phyloP scores from a whole-genome alignment of 2,888 invertebrate genomes.

The Crepidodera aurea region DNA sequence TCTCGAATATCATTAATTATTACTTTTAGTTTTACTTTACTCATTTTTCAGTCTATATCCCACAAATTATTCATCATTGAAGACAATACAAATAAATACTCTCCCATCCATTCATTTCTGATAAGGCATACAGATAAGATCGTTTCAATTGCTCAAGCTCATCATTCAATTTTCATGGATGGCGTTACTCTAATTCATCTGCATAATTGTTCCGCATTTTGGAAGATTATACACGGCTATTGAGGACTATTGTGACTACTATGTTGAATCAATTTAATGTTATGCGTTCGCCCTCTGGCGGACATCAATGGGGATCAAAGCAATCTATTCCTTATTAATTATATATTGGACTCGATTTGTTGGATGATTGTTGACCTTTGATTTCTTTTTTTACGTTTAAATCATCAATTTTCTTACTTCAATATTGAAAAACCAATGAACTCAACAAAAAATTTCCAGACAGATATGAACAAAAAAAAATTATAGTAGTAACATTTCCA shows the following conservation, averaged over 20 bases:
- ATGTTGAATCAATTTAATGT: neutral
- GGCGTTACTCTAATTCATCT: conserved; percentile 8
- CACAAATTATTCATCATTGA: too few species aligned
- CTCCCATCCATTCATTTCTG: neutral
- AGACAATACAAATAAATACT: too few species aligned
- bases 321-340: neutral
- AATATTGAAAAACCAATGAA: too few species aligned
- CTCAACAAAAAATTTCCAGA: too few species aligned
- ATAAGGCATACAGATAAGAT: neutral
- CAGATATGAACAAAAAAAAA: too few species aligned
- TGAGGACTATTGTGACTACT: neutral
- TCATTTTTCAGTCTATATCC: too few species aligned
- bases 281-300: neutral
- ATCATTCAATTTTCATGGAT: conserved; percentile 7
- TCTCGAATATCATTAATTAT: too few species aligned
- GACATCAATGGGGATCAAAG: neutral
- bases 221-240: neutral
- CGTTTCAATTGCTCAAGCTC: neutral
- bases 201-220: neutral
- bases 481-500: neutral
- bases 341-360: too few species aligned
- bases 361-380: too few species aligned
- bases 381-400: too few species aligned
- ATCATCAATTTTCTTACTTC: too few species aligned
- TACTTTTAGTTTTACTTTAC: too few species aligned